Evolutionary conservation across 2,797 vertebrate species (phyloP).

Genomic region (Sebastes kiyomatsui): DNA sequence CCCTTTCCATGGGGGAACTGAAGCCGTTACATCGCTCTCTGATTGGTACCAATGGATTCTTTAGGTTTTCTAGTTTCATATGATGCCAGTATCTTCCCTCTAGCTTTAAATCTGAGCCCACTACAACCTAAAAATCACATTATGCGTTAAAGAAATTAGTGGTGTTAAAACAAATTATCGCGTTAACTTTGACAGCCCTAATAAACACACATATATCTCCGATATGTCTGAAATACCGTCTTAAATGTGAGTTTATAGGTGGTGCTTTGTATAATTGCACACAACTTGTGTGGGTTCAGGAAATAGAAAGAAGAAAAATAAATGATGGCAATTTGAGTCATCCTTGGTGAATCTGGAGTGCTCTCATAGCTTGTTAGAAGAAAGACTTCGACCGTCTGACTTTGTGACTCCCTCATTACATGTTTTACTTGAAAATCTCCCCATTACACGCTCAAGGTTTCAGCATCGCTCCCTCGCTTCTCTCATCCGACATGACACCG

Average conservation of each 20-base stretch:
- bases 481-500: slow-evolving; percentile 17
- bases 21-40: no score
- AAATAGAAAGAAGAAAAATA: slow-evolving; percentile 26
- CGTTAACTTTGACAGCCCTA: no score
- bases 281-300: slow-evolving; percentile 4
- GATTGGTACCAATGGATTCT: no score
- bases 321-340: slow-evolving; percentile 26
- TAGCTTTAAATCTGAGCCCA: no score
- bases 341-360: slow-evolving; percentile 26
- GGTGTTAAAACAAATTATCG: no score
- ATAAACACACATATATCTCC: background rate
- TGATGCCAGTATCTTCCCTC: no score
- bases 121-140: no score
- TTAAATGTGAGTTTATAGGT: background rate
- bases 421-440: slow-evolving; percentile 16
- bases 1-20: no score
- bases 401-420: slow-evolving; percentile 16
- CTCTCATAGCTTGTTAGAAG: slow-evolving; percentile 37
- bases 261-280: background rate
- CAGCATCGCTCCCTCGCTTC: slow-evolving; percentile 28
- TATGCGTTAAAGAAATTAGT: no score
- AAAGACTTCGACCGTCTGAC: slow-evolving; percentile 10
- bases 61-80: no score
- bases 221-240: background rate
- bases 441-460: slow-evolving; percentile 21